Percentiles rank a stretch among this genome's conserved stretches.
phyloP scores from a whole-genome alignment of 2,113 vertebrate genomes.

The Heterotilapia buettikoferi region DNA sequence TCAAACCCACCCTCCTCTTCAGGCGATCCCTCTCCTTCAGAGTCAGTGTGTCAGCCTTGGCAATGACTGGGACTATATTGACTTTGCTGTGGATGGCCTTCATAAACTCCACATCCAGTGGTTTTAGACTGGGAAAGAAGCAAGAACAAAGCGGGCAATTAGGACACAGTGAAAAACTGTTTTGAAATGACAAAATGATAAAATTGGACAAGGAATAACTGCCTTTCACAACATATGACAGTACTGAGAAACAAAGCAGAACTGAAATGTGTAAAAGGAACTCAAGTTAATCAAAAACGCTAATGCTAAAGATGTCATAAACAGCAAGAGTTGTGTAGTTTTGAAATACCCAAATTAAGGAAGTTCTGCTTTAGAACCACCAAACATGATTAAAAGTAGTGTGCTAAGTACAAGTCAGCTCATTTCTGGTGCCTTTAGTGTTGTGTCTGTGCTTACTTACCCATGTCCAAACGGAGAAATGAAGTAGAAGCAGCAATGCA shows the following conservation, averaged over 20 bases:
- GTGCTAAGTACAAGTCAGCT: neutral
- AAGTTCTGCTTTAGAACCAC: neutral
- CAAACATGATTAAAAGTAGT: neutral
- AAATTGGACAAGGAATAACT: neutral
- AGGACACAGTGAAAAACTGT: neutral
- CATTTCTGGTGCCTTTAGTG: neutral
- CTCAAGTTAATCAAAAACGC: neutral
- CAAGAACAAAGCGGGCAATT: neutral
- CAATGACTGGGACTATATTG: constrained; percentile 89
- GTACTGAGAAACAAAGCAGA: neutral
- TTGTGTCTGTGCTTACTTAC: constrained; percentile 53
- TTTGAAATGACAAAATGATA: neutral
- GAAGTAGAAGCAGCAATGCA: constrained; percentile 91
- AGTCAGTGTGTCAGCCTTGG: constrained; percentile 84
- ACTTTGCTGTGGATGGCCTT: constrained; percentile 90
- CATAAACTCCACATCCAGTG: constrained; percentile 89
- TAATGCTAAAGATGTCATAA: neutral
- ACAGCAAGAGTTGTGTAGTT: neutral
- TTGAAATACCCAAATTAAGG: neutral
- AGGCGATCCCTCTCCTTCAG: constrained; percentile 84
- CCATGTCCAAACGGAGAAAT: constrained; percentile 89
- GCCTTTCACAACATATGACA: neutral
- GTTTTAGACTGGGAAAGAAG: constrained; percentile 72
- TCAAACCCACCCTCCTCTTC: constrained; percentile 79
- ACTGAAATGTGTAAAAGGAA: neutral